phyloP scores from a whole-genome alignment of 2,797 vertebrate species.

The Eremophila alpestris region DNA sequence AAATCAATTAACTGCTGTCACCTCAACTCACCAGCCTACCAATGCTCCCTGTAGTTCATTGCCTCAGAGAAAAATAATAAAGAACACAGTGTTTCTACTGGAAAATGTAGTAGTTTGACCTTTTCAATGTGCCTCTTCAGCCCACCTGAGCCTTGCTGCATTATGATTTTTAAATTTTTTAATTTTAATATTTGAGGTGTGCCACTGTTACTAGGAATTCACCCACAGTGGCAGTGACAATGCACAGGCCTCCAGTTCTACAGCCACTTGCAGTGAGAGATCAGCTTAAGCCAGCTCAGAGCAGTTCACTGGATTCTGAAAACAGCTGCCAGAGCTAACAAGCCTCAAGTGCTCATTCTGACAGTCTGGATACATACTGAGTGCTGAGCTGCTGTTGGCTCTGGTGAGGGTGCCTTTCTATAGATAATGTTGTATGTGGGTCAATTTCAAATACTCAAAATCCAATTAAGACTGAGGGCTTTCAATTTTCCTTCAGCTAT shows the following conservation, averaged over 20 bases:
- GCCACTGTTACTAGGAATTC: neutral
- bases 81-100: neutral
- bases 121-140: rapidly evolving
- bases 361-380: rapidly evolving
- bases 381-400: neutral
- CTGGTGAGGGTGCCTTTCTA: neutral
- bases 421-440: neutral
- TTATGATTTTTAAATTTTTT: rapidly evolving
- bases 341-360: neutral
- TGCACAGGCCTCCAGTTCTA: neutral
- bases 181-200: neutral
- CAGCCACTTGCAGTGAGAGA: neutral
- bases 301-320: neutral
- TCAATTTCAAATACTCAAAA: neutral
- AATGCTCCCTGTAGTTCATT: neutral
- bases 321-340: neutral
- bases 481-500: neutral
- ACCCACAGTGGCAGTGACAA: neutral
- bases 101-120: neutral
- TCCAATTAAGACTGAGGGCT: neutral
- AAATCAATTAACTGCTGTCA: neutral
- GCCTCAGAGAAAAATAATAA: neutral
- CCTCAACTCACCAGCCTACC: neutral
- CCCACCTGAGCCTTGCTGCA: neutral
- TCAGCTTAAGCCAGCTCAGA: neutral